Percentiles rank a stretch among this genome's conserved stretches.
Conservation (phyloP, 2,113 vertebrate species). For the Leucosticte australis region DNA sequence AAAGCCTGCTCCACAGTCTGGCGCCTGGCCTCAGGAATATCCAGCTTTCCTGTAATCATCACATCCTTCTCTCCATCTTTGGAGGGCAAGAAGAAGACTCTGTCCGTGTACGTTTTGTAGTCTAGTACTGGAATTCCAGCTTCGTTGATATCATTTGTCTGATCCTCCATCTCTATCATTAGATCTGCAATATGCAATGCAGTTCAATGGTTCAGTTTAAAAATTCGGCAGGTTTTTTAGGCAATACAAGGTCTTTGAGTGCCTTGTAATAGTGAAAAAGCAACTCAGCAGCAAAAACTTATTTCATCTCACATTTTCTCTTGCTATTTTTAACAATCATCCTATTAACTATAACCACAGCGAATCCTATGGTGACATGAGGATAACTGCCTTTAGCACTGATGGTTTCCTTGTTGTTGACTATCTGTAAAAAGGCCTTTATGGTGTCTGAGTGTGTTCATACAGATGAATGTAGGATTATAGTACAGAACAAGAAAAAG, state of each 20-base stretch:
- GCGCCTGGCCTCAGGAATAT: conserved; percentile 85
- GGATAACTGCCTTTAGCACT: background rate
- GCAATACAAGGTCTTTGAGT: background rate
- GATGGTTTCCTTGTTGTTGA: background rate
- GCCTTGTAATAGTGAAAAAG: background rate
- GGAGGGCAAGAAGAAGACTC: conserved; percentile 94
- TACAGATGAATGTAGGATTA: background rate
- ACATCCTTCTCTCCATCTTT: conserved; percentile 90
- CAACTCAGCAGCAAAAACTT: background rate
- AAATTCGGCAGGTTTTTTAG: background rate
- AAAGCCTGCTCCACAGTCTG: conserved; percentile 87
- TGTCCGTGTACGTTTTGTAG: conserved; percentile 93
- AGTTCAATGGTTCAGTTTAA: background rate
- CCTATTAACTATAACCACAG: background rate
- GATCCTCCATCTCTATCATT: conserved; percentile 99
- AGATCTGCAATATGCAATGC: conserved; percentile 79
- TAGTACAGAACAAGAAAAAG: background rate
- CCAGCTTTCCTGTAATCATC: conserved; percentile 89
- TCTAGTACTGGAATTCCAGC: conserved; percentile 92
- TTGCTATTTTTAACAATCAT: background rate
- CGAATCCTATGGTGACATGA: background rate
- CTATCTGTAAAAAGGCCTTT: background rate
- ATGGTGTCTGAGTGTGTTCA: background rate
- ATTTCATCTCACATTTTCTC: background rate
- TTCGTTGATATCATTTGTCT: conserved; percentile 91